Evolutionary conservation across 2,797 vertebrate species (phyloP).

Genomic region (Argyrosomus regius): DNA sequence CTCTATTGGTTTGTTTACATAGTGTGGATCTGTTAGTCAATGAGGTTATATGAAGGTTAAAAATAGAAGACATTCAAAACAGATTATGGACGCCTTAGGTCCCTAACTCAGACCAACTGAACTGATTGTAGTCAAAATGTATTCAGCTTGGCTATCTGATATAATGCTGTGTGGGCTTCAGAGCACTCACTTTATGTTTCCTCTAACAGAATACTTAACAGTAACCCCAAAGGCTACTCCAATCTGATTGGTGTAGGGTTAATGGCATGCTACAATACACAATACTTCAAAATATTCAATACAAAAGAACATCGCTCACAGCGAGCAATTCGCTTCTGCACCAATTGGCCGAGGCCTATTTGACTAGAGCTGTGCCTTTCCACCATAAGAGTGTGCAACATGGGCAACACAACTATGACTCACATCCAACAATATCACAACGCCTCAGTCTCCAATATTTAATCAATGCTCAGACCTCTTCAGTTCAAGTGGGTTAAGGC

Average conservation of each 20-base stretch:
- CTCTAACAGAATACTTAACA: not conserved
- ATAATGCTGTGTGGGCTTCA: not conserved
- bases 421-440: not conserved
- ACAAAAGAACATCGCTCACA: slow-evolving; percentile 34
- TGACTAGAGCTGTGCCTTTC: not conserved
- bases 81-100: too few relatives aligned
- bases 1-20: too few relatives aligned
- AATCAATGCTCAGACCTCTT: not conserved
- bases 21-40: too few relatives aligned
- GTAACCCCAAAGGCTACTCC: slow-evolving; percentile 6
- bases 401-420: not conserved
- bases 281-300: not conserved
- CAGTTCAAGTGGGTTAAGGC: not conserved
- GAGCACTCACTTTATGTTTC: not conserved
- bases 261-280: slow-evolving; percentile 4
- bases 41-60: too few relatives aligned
- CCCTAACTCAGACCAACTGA: not conserved
- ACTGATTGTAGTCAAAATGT: too few relatives aligned
- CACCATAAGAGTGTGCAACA: not conserved
- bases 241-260: slow-evolving; percentile 3
- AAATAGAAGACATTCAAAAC: too few relatives aligned
- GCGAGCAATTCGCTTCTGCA: slow-evolving; percentile 43
- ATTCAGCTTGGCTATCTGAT: not conserved
- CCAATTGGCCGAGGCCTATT: slow-evolving; percentile 30
- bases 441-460: not conserved